Conservation (phyloP, 2,113 vertebrate genomes). For the Dicaeum eximium region DNA sequence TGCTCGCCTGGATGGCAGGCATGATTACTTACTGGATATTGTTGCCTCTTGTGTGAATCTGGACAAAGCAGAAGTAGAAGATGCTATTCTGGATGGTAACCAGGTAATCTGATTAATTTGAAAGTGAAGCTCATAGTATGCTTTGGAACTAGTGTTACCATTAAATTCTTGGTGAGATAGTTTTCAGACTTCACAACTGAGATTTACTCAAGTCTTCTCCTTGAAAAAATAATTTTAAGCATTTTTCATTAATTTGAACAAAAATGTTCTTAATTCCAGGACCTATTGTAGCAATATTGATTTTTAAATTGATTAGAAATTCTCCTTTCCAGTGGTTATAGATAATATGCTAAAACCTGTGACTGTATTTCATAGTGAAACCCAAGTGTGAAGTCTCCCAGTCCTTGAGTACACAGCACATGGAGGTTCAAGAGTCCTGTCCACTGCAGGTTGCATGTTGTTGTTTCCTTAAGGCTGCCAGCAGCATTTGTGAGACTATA, state of each 20-base stretch:
- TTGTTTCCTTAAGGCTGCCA: neutral
- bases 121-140: neutral
- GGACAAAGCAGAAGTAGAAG: conserved; percentile 86
- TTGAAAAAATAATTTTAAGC: neutral
- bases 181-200: neutral
- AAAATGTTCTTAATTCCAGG: neutral
- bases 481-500: neutral
- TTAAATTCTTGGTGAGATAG: neutral
- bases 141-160: neutral
- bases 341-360: neutral
- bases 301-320: neutral
- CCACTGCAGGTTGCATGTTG: neutral
- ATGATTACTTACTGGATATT: conserved; percentile 84
- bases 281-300: neutral
- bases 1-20: conserved; percentile 83
- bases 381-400: neutral
- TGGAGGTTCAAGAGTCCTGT: neutral
- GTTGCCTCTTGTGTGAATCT: conserved; percentile 83
- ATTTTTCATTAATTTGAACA: neutral
- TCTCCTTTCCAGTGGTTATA: neutral
- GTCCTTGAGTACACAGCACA: neutral
- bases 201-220: neutral
- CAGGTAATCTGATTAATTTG: conserved; percentile 73
- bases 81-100: conserved; percentile 86
- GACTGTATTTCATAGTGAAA: neutral